A percentile compares a stretch with the other conserved stretches of the same genome.
phyloP scores from a whole-genome alignment of 2,797 vertebrate genomes.

The Lepidocolaptes lacrymiger region DNA sequence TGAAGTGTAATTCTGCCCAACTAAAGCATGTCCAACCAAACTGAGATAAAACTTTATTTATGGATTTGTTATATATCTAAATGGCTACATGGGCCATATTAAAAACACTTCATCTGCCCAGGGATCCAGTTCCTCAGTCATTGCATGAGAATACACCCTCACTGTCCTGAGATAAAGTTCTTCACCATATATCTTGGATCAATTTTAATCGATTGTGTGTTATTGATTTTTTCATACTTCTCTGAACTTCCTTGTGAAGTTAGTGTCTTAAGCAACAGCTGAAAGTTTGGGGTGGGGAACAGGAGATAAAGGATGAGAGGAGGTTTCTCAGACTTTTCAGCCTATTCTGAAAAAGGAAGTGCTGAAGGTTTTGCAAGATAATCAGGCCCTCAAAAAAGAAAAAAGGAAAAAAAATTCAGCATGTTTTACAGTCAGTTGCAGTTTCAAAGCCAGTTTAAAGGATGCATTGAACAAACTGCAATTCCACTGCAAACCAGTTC shows the following conservation, averaged over 20 bases:
- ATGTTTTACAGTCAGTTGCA: neutral
- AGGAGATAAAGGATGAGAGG: neutral
- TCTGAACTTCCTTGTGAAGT: neutral
- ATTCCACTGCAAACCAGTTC: neutral
- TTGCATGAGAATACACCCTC: neutral
- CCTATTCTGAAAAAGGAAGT: conserved; percentile 29
- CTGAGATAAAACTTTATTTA: neutral
- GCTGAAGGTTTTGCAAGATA: conserved; percentile 19
- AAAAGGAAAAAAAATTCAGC: neutral
- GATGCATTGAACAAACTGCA: neutral
- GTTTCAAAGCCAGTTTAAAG: neutral
- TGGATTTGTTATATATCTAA: neutral
- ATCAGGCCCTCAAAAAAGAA: neutral
- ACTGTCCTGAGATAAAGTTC: neutral
- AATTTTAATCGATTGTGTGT: neutral
- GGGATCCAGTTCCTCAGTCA: neutral
- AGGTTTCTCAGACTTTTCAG: neutral
- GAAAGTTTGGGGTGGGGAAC: neutral
- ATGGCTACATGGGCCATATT: neutral
- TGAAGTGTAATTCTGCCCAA: neutral
- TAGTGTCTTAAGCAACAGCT: conserved; percentile 22
- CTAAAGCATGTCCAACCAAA: neutral
- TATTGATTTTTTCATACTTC: neutral
- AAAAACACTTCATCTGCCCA: neutral
- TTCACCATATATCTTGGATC: neutral